Conservation (phyloP, 92 coral and sea anemone genomes). For the Heteractis magnifica region DNA sequence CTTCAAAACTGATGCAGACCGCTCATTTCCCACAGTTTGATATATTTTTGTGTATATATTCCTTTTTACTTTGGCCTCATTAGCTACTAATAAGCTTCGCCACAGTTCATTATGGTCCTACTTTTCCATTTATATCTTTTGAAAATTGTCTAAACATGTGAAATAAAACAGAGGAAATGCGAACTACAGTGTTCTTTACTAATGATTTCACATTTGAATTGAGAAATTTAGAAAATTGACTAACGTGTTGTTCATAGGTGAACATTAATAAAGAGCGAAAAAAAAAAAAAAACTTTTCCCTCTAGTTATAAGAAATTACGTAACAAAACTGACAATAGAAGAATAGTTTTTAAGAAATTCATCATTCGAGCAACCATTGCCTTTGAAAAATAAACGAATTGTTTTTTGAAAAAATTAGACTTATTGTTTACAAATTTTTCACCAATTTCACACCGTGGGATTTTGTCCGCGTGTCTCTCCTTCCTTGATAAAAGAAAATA, state of each 20-base stretch:
- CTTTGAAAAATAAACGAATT: conserved; percentile 5
- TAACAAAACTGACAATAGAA: background rate
- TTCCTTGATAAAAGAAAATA: conserved; percentile 16
- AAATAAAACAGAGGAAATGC: conserved; percentile 40
- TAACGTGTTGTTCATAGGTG: background rate
- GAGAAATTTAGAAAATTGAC: conserved; percentile 22
- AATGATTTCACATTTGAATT: conserved; percentile 25
- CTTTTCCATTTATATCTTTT: conserved; percentile 20
- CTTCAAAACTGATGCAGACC: conserved; percentile 8
- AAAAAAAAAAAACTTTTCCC: background rate
- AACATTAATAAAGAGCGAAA: conserved; percentile 5
- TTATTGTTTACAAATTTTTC: conserved; percentile 12
- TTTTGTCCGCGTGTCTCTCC: conserved; percentile 8
- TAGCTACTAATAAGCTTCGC: conserved; percentile 27
- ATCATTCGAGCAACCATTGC: background rate
- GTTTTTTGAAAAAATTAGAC: conserved; percentile 5
- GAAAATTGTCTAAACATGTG: conserved; percentile 37
- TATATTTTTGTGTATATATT: conserved; percentile 1
- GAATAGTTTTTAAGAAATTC: conserved; percentile 1
- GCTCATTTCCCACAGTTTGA: conserved; percentile 41
- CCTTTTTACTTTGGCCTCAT: conserved; percentile 18
- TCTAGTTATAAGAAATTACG: background rate
- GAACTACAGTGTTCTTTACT: conserved; percentile 9
- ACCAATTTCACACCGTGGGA: conserved; percentile 20
- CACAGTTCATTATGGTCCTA: conserved; percentile 35